Conservation (phyloP, 2,113 vertebrate species). For the Mesocricetus auratus region DNA sequence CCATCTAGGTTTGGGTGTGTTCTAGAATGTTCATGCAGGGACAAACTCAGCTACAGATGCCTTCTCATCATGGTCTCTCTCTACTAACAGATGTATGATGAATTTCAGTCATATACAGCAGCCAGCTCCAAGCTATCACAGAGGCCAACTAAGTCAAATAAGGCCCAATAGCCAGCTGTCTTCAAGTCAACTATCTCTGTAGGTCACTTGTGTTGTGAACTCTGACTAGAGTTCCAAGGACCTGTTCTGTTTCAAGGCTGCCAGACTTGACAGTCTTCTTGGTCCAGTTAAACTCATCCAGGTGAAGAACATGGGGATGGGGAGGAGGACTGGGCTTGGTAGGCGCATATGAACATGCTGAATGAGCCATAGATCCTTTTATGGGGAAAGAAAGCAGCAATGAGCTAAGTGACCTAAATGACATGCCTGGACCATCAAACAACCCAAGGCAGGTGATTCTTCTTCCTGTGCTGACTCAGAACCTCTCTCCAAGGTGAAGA, state of each 20-base stretch:
- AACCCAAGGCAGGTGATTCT: background rate
- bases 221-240: background rate
- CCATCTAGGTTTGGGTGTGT: too few relatives aligned
- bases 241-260: background rate
- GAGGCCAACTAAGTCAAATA: background rate
- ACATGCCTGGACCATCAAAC: background rate
- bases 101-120: background rate
- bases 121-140: background rate
- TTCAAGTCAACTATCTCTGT: background rate
- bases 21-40: background rate
- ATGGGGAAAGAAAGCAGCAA: background rate
- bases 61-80: too few relatives aligned
- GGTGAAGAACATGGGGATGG: too few relatives aligned
- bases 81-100: too few relatives aligned
- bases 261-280: background rate
- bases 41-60: background rate
- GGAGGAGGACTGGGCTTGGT: fast-evolving
- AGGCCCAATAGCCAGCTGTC: background rate
- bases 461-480: constrained; percentile 16
- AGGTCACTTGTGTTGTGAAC: background rate
- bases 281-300: background rate
- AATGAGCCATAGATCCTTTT: background rate
- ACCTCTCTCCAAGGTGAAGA: background rate
- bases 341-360: too few relatives aligned
- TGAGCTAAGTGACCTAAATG: constrained; percentile 31